A percentile compares a stretch with the other conserved stretches of the same genome.
Conservation (phyloP, 30 jellyfish, hydroid and myxozoan species). For the Pelagia noctiluca region DNA sequence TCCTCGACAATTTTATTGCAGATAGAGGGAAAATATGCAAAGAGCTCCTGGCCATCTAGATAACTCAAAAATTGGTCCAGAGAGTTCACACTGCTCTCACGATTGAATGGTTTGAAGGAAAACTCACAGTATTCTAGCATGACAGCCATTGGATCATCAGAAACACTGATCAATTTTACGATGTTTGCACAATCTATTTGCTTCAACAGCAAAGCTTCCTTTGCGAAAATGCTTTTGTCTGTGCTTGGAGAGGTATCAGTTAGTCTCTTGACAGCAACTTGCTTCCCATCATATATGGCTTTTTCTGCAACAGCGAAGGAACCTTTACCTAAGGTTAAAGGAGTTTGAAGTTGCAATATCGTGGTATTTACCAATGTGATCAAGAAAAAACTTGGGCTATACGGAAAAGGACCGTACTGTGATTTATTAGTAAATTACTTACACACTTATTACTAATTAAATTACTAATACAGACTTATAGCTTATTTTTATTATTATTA, state of each 20-base stretch:
- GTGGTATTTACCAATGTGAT: no score
- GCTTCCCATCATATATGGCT: conserved; percentile 8
- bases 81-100: conserved; percentile 21
- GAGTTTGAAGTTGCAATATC: no score
- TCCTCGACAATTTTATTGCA: conserved; percentile 19
- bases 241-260: background rate
- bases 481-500: no score
- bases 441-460: no score
- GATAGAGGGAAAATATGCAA: conserved; percentile 19
- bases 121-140: conserved; percentile 46
- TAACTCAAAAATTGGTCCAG: conserved; percentile 21
- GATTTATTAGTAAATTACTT: no score
- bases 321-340: conserved; percentile 25
- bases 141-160: conserved; percentile 36
- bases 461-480: no score
- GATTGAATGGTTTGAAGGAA: conserved; percentile 45
- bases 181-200: conserved; percentile 23
- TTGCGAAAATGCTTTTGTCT: conserved; percentile 19
- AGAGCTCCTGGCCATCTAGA: conserved; percentile 22
- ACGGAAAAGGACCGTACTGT: no score
- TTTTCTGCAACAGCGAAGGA: conserved; percentile 41
- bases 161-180: conserved; percentile 20
- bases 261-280: conserved; percentile 38
- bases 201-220: conserved; percentile 36
- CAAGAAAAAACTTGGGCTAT: no score